Base-by-base conservation (phyloP, 2,888 invertebrate genomes). In the Prosopocoilus inquinatus region DNA sequence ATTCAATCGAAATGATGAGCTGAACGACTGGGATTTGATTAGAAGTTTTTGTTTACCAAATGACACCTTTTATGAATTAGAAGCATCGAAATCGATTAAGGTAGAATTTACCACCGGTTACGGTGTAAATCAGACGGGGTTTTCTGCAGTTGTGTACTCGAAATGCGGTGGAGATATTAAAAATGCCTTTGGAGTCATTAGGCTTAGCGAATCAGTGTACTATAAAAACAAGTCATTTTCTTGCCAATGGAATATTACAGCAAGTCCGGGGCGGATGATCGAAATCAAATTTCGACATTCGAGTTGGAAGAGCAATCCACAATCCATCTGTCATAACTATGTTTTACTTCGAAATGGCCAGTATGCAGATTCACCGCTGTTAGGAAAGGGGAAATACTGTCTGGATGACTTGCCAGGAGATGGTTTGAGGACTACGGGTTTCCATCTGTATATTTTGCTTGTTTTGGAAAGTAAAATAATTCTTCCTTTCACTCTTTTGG, bases 231-330 rank as follows among this genome's bases (percentile, higher is more conserved):
- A 13, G 11, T 33, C 59, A 34, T 68, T 76, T 38, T 70, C 75
- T 58, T 94, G 93, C 69, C 79, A 84, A 49, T 94, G 93, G 93
- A 81, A 80, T 45, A 78, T 94, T 9, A 84, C 84, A 62, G 92
- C 91, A 0, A 80, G 83, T 33, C 78, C 86, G 1, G 93, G 94
- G 1, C 83, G 85, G 68, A 85, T 82, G 2, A 89, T 96, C 47
- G 76, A 80, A 63, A 75, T 94, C 8, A 71, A 74, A 3, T 87
- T 95, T 67, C 73, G 76, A 11, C 12, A 2, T 54, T 57, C 13
- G n/a, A n/a, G 2, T 53, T 58, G 33, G 48, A 51, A 50, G 7
- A 50, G 51, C 2, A 33, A 7, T n/a, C 9, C 35, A 45, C 38
- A n/a, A 15, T 12, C 41, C 41, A 46, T 9, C 13, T 56, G 54